phyloP scores from a whole-genome alignment of 2,113 vertebrate species.

The Embiotoca jacksoni region DNA sequence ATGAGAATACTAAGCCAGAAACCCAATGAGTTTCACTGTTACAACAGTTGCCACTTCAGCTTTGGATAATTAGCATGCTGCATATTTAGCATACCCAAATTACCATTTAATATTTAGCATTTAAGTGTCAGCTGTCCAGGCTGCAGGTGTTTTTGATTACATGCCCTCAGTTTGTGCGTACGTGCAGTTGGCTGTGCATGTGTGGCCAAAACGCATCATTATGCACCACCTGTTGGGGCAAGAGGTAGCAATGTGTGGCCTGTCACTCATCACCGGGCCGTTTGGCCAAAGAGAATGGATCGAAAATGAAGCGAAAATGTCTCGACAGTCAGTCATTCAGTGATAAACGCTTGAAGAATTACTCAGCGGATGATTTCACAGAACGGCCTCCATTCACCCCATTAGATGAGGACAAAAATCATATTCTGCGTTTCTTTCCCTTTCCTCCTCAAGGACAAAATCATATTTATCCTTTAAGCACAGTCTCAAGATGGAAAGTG shows the following conservation, averaged over 20 bases:
- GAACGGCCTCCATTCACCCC: conserved; percentile 42
- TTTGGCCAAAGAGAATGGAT: conserved; percentile 47
- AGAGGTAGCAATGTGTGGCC: conserved; percentile 42
- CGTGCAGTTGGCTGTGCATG: conserved; percentile 16
- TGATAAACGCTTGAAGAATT: conserved; percentile 56
- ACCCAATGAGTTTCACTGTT: conserved; percentile 36
- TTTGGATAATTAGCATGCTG: conserved; percentile 63
- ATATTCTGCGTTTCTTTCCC: neutral
- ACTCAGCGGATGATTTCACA: conserved; percentile 38
- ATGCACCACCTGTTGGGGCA: conserved; percentile 66
- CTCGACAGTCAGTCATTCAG: conserved; percentile 44
- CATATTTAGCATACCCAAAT: conserved; percentile 67
- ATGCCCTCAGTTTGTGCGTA: conserved; percentile 26
- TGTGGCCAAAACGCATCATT: conserved; percentile 56
- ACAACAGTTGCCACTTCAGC: conserved; percentile 46
- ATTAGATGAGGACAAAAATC: conserved; percentile 36
- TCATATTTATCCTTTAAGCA: conserved; percentile 66
- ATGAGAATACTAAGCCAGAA: conserved; percentile 49
- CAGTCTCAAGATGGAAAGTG: conserved; percentile 48
- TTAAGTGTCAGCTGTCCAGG: conserved; percentile 74
- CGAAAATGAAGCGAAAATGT: conserved; percentile 60
- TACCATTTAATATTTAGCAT: conserved; percentile 76
- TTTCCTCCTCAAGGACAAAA: conserved; percentile 63
- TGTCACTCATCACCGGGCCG: conserved; percentile 52
- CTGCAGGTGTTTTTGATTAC: conserved; percentile 73